Conservation (phyloP, 1,140 invertebrate species). For the Megalopta genalis region DNA sequence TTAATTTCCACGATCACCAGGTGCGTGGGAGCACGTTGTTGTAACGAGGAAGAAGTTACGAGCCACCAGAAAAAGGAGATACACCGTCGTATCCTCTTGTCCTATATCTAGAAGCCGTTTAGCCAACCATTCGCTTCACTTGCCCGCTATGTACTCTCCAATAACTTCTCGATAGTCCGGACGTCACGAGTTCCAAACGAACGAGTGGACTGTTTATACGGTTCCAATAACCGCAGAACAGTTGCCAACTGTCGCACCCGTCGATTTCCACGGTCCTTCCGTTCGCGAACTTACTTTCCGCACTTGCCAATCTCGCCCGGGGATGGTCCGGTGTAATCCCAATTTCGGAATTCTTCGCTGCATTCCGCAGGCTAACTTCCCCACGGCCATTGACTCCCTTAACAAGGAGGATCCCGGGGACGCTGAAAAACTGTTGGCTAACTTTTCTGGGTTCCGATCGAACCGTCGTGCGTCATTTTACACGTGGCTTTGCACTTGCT, state of each 20-base stretch:
- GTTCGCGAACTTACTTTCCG: conserved; percentile 55
- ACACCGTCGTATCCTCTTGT: conserved; percentile 12
- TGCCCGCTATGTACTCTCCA: conserved; percentile 32
- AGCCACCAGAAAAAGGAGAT: not conserved
- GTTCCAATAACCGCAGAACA: conserved; percentile 68
- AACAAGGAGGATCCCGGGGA: conserved; percentile 3
- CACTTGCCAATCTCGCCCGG: conserved; percentile 32
- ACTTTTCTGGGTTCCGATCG: too few species aligned
- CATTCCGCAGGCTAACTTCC: conserved; percentile 30
- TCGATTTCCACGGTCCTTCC: conserved; percentile 49
- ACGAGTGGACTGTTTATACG: conserved; percentile 58
- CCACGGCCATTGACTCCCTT: conserved; percentile 23
- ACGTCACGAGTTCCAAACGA: conserved; percentile 55
- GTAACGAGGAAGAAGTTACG: conserved; percentile 20
- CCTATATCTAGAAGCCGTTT: conserved; percentile 47
- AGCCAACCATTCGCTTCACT: conserved; percentile 49
- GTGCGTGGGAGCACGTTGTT: conserved; percentile 25
- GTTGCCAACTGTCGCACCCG: conserved; percentile 70
- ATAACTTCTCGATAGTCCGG: conserved; percentile 55
- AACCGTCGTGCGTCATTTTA: too few species aligned
- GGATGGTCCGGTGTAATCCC: conserved; percentile 46
- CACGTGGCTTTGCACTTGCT: not conserved
- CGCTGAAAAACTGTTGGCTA: not conserved
- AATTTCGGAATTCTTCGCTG: conserved; percentile 54
- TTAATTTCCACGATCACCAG: conserved; percentile 30